Evolutionary conservation across 2,888 invertebrate species (phyloP).

Genomic region (Caenorhabditis wallacei): DNA sequence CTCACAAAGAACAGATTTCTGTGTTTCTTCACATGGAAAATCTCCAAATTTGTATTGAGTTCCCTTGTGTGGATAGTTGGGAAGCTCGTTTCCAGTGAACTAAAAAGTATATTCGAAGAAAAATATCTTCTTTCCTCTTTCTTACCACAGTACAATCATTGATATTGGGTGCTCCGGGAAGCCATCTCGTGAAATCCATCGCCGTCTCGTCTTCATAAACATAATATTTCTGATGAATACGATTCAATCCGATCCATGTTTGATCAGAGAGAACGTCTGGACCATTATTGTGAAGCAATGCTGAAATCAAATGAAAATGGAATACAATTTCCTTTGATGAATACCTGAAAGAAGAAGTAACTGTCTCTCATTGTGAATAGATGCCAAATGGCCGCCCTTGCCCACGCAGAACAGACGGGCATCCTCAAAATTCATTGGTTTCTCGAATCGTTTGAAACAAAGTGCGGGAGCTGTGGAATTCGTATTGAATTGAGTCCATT

Average conservation of each 20-base stretch:
- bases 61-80: slow-evolving; percentile 58
- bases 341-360: slow-evolving; percentile 51
- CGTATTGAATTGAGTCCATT: slow-evolving; percentile 54
- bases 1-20: slow-evolving; percentile 54
- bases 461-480: slow-evolving; percentile 36
- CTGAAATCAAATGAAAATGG: slow-evolving; percentile 11
- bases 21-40: slow-evolving; percentile 48
- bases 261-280: slow-evolving; percentile 42
- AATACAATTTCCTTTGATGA: neutral
- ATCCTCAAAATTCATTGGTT: slow-evolving; percentile 67
- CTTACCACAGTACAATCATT: slow-evolving; percentile 62
- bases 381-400: slow-evolving; percentile 73
- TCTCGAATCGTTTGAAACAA: slow-evolving; percentile 46
- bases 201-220: slow-evolving; percentile 57
- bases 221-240: slow-evolving; percentile 63
- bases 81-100: slow-evolving; percentile 63
- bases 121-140: neutral
- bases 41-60: slow-evolving; percentile 63
- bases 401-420: slow-evolving; percentile 69
- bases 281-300: slow-evolving; percentile 57
- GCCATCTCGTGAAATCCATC: slow-evolving; percentile 63
- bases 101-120: neutral
- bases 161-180: slow-evolving; percentile 63
- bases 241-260: slow-evolving; percentile 63
- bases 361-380: slow-evolving; percentile 67